Conservation (phyloP, 2,113 vertebrate genomes). For the Fregata magnificens region DNA sequence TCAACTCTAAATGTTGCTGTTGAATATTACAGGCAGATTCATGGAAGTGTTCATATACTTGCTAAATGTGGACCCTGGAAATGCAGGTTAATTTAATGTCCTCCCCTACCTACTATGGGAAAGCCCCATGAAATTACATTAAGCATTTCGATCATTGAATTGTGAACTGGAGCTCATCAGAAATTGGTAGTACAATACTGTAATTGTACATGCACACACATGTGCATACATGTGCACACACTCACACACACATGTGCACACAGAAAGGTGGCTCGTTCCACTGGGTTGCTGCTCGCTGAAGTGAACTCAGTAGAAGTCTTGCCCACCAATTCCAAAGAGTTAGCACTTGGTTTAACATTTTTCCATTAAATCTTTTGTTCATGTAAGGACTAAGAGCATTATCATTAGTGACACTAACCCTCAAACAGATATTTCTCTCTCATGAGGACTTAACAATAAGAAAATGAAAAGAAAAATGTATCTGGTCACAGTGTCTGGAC, state of each 20-base stretch:
- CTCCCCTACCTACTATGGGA: neutral
- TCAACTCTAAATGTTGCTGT: neutral
- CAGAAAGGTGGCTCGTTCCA: neutral
- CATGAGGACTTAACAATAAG: neutral
- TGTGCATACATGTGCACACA: no score
- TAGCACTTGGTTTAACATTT: neutral
- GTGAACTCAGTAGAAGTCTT: neutral
- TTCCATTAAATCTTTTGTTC: neutral
- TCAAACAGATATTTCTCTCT: neutral
- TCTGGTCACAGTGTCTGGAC: neutral
- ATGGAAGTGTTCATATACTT: neutral
- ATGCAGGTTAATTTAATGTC: neutral
- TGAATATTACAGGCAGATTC: neutral
- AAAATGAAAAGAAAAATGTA: neutral
- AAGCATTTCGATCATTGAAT: neutral
- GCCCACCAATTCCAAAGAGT: neutral
- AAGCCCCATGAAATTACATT: neutral
- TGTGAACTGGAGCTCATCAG: neutral
- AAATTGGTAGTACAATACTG: neutral
- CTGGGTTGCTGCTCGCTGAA: neutral
- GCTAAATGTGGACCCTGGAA: neutral
- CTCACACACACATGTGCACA: accelerated
- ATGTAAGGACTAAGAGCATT: neutral
- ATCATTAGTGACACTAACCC: neutral
- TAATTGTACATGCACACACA: neutral